phyloP scores from a whole-genome alignment of 2,113 vertebrate species.

The Tylochromis polylepis region DNA sequence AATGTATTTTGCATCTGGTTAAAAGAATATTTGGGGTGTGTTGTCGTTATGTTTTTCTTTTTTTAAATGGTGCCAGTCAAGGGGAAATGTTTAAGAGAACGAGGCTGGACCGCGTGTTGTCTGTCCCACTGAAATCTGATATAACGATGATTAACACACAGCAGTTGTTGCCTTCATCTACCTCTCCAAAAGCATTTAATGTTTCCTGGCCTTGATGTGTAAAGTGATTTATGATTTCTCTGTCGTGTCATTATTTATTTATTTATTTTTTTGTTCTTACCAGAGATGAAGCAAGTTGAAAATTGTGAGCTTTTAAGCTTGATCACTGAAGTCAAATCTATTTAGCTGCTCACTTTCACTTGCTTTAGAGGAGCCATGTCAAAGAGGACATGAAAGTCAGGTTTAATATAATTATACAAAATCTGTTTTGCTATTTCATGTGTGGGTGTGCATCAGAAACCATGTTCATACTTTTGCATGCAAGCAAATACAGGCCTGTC shows the following conservation, averaged over 20 bases:
- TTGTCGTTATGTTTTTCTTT: not conserved
- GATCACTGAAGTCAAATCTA: not conserved
- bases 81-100: not conserved
- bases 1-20: not conserved
- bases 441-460: not conserved
- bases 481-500: not conserved
- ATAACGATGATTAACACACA: not conserved
- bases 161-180: not conserved
- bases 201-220: not conserved
- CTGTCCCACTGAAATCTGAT: not conserved
- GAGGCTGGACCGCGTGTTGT: not conserved
- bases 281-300: not conserved
- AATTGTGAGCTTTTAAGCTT: not conserved
- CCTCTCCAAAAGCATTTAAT: not conserved
- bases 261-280: not conserved
- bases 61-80: not conserved
- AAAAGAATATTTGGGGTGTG: not conserved
- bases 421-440: conserved; percentile 4
- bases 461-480: not conserved
- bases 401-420: not conserved
- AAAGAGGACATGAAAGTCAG: not conserved
- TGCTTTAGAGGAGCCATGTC: not conserved
- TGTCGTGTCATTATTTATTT: not conserved
- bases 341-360: not conserved
- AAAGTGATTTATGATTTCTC: not conserved